These are phyloP conservation scores for Leucoraja ocellata DNA, from an alignment of 2,797 vertebrate genomes.

Conservation along the genomic window DNA sequence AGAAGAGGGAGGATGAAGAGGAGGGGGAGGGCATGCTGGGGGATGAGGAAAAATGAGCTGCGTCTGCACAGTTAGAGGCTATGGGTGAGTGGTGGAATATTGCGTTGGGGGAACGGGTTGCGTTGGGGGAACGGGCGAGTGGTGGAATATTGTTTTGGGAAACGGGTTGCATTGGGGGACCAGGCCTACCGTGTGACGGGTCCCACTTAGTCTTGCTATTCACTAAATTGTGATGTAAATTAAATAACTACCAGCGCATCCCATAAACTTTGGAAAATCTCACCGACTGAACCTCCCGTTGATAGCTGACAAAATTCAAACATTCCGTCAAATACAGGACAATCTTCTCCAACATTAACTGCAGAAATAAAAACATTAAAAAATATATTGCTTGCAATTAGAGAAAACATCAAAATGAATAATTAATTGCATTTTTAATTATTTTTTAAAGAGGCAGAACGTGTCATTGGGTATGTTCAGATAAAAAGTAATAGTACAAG, in stretches of 20 bases:
- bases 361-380: constrained; percentile 42
- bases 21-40: no score
- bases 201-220: no score
- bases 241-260: neutral
- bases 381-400: neutral
- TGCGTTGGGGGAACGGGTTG: no score
- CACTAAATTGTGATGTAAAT: neutral
- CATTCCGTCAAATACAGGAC: constrained; percentile 86
- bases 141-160: no score
- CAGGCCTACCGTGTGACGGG: no score
- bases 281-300: constrained; percentile 82
- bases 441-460: neutral
- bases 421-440: neutral
- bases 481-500: neutral
- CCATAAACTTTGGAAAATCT: constrained; percentile 44
- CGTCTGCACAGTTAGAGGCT: no score
- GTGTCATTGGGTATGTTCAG: neutral
- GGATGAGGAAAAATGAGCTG: no score
- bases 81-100: no score
- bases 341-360: constrained; percentile 92
- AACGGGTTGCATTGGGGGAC: no score
- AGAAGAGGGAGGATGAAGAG: no score
- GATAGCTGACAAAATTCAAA: constrained; percentile 90
- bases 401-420: neutral
- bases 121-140: no score